Evolutionary conservation across 1,140 invertebrate species (phyloP).

Genomic region (Drosophila simulans): DNA sequence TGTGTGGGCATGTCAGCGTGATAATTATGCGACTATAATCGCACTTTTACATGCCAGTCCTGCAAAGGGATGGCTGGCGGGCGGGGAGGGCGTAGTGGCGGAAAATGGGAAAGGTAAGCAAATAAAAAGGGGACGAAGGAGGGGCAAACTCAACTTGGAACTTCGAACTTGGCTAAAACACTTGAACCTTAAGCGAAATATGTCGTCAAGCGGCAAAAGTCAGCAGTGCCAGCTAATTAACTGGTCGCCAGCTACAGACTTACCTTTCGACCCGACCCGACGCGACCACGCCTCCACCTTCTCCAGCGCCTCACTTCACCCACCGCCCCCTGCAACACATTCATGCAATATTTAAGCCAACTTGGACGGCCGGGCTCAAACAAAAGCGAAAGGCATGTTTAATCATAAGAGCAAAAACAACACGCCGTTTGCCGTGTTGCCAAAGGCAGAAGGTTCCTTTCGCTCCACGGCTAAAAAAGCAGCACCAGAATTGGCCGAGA

Average conservation of each 20-base stretch:
- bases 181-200: constrained; percentile 80
- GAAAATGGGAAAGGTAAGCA: constrained; percentile 3
- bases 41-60: constrained; percentile 78
- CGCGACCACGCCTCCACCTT: neutral
- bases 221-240: constrained; percentile 78
- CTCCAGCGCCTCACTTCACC: too few species aligned
- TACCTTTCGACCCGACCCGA: constrained; percentile 10
- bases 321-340: constrained; percentile 9
- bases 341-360: constrained; percentile 80
- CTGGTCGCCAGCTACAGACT: constrained; percentile 70
- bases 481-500: constrained; percentile 18
- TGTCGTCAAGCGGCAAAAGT: constrained; percentile 77
- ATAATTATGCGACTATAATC: constrained; percentile 84
- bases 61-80: too few species aligned
- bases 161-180: constrained; percentile 65
- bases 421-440: constrained; percentile 48
- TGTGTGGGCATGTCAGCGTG: constrained; percentile 77
- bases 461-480: constrained; percentile 38
- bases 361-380: constrained; percentile 68
- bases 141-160: constrained; percentile 38
- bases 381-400: constrained; percentile 82
- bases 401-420: constrained; percentile 82
- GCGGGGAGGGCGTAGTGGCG: neutral
- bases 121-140: neutral
- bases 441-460: constrained; percentile 38